Conservation (phyloP, 1,140 invertebrate genomes). For the Lanistes nyassanus region DNA sequence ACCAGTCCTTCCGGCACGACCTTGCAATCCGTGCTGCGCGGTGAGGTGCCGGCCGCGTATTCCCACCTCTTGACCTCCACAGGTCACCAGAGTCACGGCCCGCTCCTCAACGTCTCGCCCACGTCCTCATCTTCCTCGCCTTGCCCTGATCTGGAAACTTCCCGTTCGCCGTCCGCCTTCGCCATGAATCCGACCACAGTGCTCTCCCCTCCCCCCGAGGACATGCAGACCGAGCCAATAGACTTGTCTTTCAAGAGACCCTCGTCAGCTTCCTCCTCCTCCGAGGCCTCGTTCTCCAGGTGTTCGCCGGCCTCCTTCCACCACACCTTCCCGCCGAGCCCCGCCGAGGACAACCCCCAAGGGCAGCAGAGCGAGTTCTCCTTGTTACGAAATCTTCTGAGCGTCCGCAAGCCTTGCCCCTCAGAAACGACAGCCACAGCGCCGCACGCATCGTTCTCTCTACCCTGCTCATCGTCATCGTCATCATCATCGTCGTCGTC, state of each 20-base stretch:
- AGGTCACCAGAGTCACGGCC: constrained; percentile 10
- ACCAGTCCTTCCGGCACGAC: constrained; percentile 36
- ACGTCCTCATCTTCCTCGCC: constrained; percentile 12
- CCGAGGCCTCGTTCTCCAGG: constrained; percentile 20
- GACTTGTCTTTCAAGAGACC: constrained; percentile 36
- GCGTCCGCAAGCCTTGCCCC: constrained; percentile 32
- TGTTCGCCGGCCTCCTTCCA: constrained; percentile 30
- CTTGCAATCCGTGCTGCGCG: constrained; percentile 56
- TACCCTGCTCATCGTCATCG: constrained; percentile 13
- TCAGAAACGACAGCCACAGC: background rate
- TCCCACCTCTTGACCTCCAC: constrained; percentile 47
- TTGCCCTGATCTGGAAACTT: constrained; percentile 19
- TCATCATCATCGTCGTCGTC: constrained; percentile 17
- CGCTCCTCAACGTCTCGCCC: background rate
- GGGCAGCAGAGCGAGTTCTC: constrained; percentile 39
- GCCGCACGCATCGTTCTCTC: background rate
- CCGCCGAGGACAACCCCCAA: constrained; percentile 28
- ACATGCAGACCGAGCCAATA: constrained; percentile 46
- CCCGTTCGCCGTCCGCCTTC: background rate
- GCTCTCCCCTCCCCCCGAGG: constrained; percentile 20
- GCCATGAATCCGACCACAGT: background rate
- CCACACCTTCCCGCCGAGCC: constrained; percentile 35
- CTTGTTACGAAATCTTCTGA: constrained; percentile 39
- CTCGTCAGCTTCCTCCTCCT: constrained; percentile 24
- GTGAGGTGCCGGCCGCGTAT: constrained; percentile 56